Conservation (phyloP, 2,888 invertebrate genomes). For the Heliothis peltigera region DNA sequence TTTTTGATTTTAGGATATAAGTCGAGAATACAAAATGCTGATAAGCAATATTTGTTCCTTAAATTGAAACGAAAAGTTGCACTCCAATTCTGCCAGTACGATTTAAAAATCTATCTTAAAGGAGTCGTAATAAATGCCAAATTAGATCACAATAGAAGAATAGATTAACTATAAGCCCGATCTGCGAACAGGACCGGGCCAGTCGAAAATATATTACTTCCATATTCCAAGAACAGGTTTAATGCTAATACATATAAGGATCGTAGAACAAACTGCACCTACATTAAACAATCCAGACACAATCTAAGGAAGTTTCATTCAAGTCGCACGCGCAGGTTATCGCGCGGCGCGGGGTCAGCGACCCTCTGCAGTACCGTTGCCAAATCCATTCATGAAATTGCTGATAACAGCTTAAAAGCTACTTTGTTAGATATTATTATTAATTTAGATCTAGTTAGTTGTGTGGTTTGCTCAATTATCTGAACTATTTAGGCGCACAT, state of each 20-base stretch:
- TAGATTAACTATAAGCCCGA: background rate
- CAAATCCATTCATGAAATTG: slow-evolving; percentile 63
- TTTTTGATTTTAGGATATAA: too few relatives aligned
- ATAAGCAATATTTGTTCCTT: too few relatives aligned
- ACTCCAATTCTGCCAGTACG: too few relatives aligned
- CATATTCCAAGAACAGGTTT: background rate
- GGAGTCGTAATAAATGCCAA: too few relatives aligned
- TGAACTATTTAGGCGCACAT: too few relatives aligned
- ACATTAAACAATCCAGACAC: slow-evolving; percentile 40
- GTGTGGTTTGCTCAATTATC: slow-evolving; percentile 42
- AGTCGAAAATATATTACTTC: background rate
- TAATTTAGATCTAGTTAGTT: slow-evolving; percentile 41
- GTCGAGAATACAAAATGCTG: too few relatives aligned
- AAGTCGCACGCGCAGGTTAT: slow-evolving; percentile 63
- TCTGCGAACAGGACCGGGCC: background rate
- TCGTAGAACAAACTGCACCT: slow-evolving; percentile 12
- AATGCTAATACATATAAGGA: slow-evolving; percentile 3
- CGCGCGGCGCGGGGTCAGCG: slow-evolving; percentile 53
- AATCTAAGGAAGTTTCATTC: slow-evolving; percentile 59
- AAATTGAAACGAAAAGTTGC: too few relatives aligned
- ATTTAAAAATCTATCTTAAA: too few relatives aligned
- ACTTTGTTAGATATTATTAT: slow-evolving; percentile 22
- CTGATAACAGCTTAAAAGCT: slow-evolving; percentile 57
- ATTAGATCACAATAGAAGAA: too few relatives aligned
- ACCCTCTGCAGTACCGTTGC: slow-evolving; percentile 60